Evolutionary conservation across 37 sponge, comb jelly and placozoan genomes (phyloP).

Genomic region (Bolinopsis microptera): DNA sequence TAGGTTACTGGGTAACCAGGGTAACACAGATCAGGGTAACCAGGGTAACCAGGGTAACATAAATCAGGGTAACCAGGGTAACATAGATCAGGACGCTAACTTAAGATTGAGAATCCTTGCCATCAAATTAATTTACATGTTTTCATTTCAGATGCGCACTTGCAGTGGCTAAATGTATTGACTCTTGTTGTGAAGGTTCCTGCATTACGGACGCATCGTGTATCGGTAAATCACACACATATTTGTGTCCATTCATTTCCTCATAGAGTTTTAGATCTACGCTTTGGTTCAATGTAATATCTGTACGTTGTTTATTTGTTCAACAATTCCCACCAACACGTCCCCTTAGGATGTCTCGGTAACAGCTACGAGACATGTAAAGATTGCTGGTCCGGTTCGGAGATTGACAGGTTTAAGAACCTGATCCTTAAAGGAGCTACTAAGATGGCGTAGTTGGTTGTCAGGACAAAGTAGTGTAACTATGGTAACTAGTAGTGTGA

Average conservation of each 20-base stretch:
- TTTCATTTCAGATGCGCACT: constrained; percentile 3
- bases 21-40: too few species aligned
- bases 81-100: too few species aligned
- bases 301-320: too few species aligned
- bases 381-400: constrained; percentile 33
- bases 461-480: too few species aligned
- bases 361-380: constrained; percentile 64
- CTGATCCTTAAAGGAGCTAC: constrained; percentile 55
- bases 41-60: too few species aligned
- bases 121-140: too few species aligned
- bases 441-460: background rate
- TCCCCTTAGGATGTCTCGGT: constrained; percentile 29
- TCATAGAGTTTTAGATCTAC: background rate
- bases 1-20: too few species aligned
- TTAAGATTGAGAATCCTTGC: too few species aligned
- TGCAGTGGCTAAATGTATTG: constrained; percentile 33
- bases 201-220: background rate
- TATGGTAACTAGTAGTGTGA: too few species aligned
- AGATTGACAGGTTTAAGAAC: constrained; percentile 23
- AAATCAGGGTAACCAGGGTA: too few species aligned
- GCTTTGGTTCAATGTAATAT: too few species aligned
- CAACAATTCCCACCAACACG: too few species aligned
- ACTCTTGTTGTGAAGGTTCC: constrained; percentile 50
- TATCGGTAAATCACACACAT: constrained; percentile 1
- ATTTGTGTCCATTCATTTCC: background rate